A percentile compares a stretch with the other conserved stretches of the same genome.
Conservation (phyloP, 2,797 vertebrate species). For the Neostethus bicornis region DNA sequence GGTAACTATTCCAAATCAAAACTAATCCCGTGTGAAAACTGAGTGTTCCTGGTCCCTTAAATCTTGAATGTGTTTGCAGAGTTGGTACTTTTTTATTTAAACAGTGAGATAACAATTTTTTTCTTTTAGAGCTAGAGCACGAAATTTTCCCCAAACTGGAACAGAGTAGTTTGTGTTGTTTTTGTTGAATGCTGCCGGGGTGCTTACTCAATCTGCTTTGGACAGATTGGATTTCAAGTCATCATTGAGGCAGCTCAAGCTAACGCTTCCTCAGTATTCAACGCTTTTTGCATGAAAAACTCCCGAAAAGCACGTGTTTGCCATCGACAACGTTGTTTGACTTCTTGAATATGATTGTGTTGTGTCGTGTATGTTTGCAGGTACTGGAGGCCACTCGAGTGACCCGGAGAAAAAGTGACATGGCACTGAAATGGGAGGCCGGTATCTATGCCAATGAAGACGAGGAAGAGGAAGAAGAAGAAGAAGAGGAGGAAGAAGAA, state of each 20-base stretch:
- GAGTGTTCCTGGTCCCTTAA: no score
- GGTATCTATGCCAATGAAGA: slow-evolving; percentile 71
- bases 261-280: slow-evolving; percentile 42
- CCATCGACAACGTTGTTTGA: background rate
- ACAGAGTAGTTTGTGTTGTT: background rate
- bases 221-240: background rate
- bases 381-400: slow-evolving; percentile 96
- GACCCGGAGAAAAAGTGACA: slow-evolving; percentile 93
- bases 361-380: slow-evolving; percentile 53
- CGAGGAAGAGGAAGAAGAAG: slow-evolving; percentile 60
- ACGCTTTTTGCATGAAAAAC: slow-evolving; percentile 51
- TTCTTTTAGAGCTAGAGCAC: slow-evolving; percentile 24
- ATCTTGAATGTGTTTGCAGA: slow-evolving; percentile 31
- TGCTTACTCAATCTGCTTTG: slow-evolving; percentile 14
- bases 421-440: slow-evolving; percentile 79
- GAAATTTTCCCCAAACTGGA: slow-evolving; percentile 15
- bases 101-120: background rate
- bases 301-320: slow-evolving; percentile 14
- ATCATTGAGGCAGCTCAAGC: background rate
- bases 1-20: slow-evolving; percentile 8
- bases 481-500: slow-evolving; percentile 67
- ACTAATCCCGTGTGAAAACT: background rate
- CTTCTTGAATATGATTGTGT: slow-evolving; percentile 23
- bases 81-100: slow-evolving; percentile 31
- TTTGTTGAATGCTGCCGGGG: slow-evolving; percentile 34